Conservation (phyloP, 2,113 vertebrate genomes). For the Okapia johnstoni region DNA sequence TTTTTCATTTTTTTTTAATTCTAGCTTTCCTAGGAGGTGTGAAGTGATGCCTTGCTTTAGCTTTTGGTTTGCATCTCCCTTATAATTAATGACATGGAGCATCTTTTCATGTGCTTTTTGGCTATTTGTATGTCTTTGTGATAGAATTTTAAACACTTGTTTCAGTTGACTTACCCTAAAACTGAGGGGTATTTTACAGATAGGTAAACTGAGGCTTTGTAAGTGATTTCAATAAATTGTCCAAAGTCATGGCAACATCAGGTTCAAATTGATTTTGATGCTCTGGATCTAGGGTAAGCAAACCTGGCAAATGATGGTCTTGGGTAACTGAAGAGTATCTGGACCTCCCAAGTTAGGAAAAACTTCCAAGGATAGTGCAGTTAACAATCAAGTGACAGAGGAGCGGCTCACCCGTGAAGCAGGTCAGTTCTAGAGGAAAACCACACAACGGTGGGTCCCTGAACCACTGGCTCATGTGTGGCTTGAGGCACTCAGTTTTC, state of each 20-base stretch:
- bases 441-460: too few species aligned
- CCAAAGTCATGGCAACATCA: neutral
- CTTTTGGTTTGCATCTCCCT: neutral
- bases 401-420: neutral
- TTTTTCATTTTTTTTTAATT: neutral
- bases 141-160: neutral
- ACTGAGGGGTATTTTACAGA: neutral
- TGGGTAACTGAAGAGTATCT: neutral
- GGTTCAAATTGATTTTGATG: neutral
- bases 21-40: neutral
- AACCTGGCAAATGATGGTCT: neutral
- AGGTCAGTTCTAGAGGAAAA: neutral
- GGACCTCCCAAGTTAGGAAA: neutral
- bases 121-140: neutral
- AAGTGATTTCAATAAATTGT: neutral
- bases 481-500: neutral
- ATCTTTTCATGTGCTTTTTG: neutral
- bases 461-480: too few species aligned
- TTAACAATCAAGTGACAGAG: neutral
- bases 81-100: neutral
- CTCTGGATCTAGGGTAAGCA: neutral
- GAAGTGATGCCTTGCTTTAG: neutral
- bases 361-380: neutral
- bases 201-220: neutral
- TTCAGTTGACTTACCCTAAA: neutral